phyloP scores from a whole-genome alignment of 2,113 vertebrate genomes.

The Collichthys lucidus region DNA sequence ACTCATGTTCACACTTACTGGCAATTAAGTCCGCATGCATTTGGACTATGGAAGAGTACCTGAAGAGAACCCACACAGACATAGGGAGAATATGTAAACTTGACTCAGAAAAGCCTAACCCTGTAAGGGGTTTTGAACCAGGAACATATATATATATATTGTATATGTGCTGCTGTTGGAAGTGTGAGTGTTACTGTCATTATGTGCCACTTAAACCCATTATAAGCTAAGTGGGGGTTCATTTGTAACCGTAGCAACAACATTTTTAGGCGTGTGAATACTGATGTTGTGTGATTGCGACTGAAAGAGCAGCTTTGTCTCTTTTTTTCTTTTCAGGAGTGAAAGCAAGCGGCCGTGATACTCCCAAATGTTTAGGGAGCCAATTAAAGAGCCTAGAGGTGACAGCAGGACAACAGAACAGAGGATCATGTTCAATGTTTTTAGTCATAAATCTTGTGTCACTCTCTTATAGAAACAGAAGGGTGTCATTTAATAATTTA shows the following conservation, averaged over 20 bases:
- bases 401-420: neutral
- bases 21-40: no score
- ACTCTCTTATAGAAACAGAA: neutral
- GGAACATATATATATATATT: no score
- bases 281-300: conserved; percentile 41
- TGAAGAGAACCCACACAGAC: no score
- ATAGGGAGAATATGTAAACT: no score
- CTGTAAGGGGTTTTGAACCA: no score
- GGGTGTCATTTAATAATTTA: neutral
- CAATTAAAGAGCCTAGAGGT: conserved; percentile 4
- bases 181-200: conserved; percentile 5
- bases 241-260: conserved; percentile 22
- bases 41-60: no score
- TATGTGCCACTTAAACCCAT: conserved; percentile 18
- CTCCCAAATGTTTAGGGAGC: neutral
- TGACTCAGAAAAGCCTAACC: no score
- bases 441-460: neutral
- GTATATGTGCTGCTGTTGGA: neutral
- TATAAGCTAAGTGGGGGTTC: conserved; percentile 14
- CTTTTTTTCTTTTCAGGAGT: conserved; percentile 23
- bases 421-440: neutral
- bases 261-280: conserved; percentile 32
- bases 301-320: conserved; percentile 67
- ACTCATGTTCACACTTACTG: no score
- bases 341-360: conserved; percentile 1